Conservation (phyloP, 2,797 vertebrate species). For the Sebastes vulpes region DNA sequence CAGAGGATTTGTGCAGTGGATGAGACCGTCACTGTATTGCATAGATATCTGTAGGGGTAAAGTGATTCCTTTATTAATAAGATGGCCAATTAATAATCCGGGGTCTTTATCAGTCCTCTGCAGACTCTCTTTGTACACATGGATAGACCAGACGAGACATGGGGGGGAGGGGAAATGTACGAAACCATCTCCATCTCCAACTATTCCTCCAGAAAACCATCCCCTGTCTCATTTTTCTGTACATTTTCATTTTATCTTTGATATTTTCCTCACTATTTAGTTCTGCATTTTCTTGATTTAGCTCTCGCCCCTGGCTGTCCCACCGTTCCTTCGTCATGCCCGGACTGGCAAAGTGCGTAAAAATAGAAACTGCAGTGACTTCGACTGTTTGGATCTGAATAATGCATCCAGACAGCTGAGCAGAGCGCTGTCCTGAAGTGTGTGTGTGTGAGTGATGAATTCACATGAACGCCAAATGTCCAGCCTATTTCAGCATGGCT, state of each 20-base stretch:
- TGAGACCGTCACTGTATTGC: not conserved
- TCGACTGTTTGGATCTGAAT: conserved; percentile 48
- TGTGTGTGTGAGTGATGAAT: not conserved
- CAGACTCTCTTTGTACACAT: conserved; percentile 29
- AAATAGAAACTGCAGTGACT: conserved; percentile 55
- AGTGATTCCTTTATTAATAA: conserved; percentile 23
- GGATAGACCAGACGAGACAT: not conserved
- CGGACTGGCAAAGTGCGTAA: conserved; percentile 4
- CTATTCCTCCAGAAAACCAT: not conserved
- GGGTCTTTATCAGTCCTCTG: conserved; percentile 39
- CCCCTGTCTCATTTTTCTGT: not conserved
- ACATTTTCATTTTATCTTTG: not conserved
- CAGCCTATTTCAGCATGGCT: not conserved
- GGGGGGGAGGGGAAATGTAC: not conserved
- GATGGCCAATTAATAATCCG: conserved; percentile 2
- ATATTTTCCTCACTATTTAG: not conserved
- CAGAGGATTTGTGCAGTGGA: not conserved
- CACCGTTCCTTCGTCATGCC: not conserved
- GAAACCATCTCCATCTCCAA: not conserved
- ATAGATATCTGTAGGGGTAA: not conserved
- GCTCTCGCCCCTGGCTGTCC: not conserved
- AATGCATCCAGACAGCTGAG: conserved; percentile 53
- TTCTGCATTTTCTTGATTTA: not conserved
- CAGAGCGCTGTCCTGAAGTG: not conserved
- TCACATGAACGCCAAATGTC: not conserved